These are phyloP conservation scores for Cerastis leucographa DNA, from an alignment of 2,888 invertebrate genomes.

Conservation along the genomic window DNA sequence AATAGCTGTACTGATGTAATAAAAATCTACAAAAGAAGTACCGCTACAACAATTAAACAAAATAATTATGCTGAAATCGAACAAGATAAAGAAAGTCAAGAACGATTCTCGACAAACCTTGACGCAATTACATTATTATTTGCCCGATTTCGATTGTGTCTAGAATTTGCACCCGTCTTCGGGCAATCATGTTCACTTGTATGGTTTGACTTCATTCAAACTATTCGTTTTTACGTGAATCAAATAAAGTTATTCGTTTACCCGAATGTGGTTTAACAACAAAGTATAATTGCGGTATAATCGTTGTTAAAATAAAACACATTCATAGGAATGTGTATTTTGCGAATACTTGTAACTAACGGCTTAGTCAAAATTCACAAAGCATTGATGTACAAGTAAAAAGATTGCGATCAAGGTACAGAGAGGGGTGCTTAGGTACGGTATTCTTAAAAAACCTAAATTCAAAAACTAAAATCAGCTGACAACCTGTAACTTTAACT, in stretches of 20 bases:
- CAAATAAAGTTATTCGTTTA: not conserved
- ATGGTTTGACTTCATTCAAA: not conserved
- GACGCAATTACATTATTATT: not conserved
- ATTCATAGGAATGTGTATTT: not conserved
- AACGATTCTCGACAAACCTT: not conserved
- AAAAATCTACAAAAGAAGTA: conserved; percentile 15
- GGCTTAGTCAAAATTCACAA: not conserved
- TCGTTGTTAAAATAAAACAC: no score
- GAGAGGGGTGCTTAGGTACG: no score
- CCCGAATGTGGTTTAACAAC: not conserved
- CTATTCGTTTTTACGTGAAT: not conserved
- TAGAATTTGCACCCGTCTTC: not conserved
- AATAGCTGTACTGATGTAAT: not conserved
- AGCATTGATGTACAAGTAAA: not conserved
- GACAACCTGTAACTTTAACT: not conserved
- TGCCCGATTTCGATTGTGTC: not conserved
- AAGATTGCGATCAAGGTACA: not conserved
- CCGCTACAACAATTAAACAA: not conserved
- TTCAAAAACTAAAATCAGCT: not conserved
- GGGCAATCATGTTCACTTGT: not conserved
- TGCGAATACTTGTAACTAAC: not conserved
- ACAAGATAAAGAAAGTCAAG: no score
- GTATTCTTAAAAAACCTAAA: not conserved
- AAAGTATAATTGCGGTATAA: not conserved
- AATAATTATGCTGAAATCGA: not conserved